phyloP scores from a whole-genome alignment of 37 sponge, comb jelly and placozoan species.

The Hexactinellida sp. region DNA sequence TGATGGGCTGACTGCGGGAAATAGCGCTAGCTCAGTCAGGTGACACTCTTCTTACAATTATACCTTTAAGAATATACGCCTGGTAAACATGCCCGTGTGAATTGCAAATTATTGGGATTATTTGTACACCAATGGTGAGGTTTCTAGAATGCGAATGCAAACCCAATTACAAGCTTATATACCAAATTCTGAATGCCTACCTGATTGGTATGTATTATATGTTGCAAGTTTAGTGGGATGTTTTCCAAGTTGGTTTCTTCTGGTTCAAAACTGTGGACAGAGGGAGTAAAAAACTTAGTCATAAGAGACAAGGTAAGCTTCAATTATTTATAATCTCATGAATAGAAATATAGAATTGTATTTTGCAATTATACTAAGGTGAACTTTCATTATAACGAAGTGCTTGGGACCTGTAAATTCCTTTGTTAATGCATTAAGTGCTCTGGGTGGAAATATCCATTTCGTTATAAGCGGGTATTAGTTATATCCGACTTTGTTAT shows the following conservation, averaged over 20 bases:
- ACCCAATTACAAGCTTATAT: not conserved
- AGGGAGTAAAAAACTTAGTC: slow-evolving; percentile 84
- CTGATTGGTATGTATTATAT: too few species aligned
- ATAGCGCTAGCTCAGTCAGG: not conserved
- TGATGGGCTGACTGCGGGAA: not conserved
- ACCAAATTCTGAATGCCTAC: too few species aligned
- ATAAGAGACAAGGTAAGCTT: slow-evolving; percentile 56
- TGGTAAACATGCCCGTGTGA: not conserved
- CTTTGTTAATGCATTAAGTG: not conserved
- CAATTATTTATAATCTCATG: not conserved
- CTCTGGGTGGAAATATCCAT: too few species aligned
- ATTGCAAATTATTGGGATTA: not conserved
- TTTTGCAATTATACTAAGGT: not conserved
- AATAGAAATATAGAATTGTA: not conserved
- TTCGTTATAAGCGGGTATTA: too few species aligned
- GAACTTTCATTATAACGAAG: not conserved
- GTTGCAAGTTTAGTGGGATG: slow-evolving; percentile 45
- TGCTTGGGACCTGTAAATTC: too few species aligned
- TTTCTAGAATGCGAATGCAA: not conserved
- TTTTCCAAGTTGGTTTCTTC: slow-evolving; percentile 51
- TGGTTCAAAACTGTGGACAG: slow-evolving; percentile 78
- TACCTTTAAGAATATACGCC: too few species aligned
- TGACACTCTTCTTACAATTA: too few species aligned
- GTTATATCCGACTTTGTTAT: not conserved
- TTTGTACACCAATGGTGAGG: not conserved